Conservation (phyloP, 2,888 invertebrate species). For the Ariolimax columbianus region DNA sequence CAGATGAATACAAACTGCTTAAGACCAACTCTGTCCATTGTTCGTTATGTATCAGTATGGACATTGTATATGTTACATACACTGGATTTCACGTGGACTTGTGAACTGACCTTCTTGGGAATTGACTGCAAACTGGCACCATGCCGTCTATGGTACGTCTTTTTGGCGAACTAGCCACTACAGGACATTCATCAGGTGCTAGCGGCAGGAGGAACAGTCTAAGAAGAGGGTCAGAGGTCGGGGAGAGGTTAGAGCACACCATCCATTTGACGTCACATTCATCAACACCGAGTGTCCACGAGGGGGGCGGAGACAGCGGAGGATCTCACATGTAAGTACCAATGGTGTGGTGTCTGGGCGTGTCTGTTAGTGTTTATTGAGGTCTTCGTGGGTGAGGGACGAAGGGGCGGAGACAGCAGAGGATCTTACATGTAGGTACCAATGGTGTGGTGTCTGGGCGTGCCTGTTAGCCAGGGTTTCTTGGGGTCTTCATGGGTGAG, state of each 20-base stretch:
- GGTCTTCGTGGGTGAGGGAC: background rate
- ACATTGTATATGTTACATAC: conserved; percentile 9
- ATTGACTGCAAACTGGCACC: conserved; percentile 32
- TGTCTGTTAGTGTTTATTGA: background rate
- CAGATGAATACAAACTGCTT: conserved; percentile 12
- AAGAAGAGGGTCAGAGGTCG: conserved; percentile 67
- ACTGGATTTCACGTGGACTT: background rate
- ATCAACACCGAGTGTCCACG: conserved; percentile 60
- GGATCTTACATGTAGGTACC: no score
- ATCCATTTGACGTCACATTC: conserved; percentile 64
- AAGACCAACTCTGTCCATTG: background rate
- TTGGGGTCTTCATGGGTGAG: background rate
- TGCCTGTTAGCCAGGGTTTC: background rate
- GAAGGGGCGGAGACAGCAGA: no score
- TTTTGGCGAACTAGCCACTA: conserved; percentile 58
- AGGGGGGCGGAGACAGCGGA: conserved; percentile 52
- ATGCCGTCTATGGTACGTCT: conserved; percentile 61
- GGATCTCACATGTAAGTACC: conserved; percentile 60
- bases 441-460: no score
- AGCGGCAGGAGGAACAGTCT: conserved; percentile 62
- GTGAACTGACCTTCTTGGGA: background rate
- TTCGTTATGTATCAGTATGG: background rate
- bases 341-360: background rate
- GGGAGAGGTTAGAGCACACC: conserved; percentile 68
- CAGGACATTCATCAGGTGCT: conserved; percentile 56